Percentiles rank a stretch among this genome's conserved stretches.
phyloP scores from a whole-genome alignment of 2,888 invertebrate genomes.

The Stenodera caucasica region DNA sequence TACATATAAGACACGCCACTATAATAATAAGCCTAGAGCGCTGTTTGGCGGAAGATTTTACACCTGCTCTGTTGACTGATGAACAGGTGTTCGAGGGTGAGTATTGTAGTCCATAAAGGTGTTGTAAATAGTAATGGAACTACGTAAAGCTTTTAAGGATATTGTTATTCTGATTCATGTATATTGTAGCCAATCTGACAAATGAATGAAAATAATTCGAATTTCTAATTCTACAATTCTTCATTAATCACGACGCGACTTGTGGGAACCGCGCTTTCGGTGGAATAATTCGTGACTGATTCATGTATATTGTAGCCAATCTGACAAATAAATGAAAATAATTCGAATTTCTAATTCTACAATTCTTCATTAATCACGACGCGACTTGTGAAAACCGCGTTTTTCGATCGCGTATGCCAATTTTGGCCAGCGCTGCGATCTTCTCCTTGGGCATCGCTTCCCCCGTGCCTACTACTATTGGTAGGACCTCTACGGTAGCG shows the following conservation, averaged over 20 bases:
- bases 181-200: too few species aligned
- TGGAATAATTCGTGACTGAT: too few species aligned
- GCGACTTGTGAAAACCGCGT: too few species aligned
- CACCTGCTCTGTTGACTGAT: neutral
- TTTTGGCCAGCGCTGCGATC: slow-evolving; percentile 24
- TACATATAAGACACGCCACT: neutral
- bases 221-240: too few species aligned
- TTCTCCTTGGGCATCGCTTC: slow-evolving; percentile 44
- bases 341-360: too few species aligned
- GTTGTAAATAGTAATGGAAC: slow-evolving; percentile 40
- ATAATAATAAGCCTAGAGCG: neutral
- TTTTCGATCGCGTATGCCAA: slow-evolving; percentile 32
- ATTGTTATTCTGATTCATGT: too few species aligned
- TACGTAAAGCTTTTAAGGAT: slow-evolving; percentile 39
- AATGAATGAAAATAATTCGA: too few species aligned
- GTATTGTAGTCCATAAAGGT: slow-evolving; percentile 42
- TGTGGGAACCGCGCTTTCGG: too few species aligned
- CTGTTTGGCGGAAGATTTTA: neutral
- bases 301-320: too few species aligned
- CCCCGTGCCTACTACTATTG: slow-evolving; percentile 45
- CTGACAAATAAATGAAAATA: too few species aligned
- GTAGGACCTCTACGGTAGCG: slow-evolving; percentile 34
- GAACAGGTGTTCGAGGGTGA: slow-evolving; percentile 26
- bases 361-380: too few species aligned
- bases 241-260: too few species aligned